Conservation (phyloP, 2,113 vertebrate genomes). For the Sceloporus tristichus region DNA sequence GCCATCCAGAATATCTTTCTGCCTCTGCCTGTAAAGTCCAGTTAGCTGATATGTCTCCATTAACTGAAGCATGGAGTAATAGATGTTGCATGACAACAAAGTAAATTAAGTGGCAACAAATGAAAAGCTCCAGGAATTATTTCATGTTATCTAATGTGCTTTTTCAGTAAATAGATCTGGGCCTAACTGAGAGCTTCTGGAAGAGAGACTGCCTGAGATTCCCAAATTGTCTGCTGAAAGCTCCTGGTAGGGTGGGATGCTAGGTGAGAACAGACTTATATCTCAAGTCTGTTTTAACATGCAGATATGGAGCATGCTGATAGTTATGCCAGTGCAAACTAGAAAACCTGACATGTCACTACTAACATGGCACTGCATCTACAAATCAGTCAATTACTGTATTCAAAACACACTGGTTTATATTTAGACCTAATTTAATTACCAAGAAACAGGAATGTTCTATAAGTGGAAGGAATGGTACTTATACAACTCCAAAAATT, state of each 20-base stretch:
- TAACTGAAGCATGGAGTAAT: not conserved
- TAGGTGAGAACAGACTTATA: not conserved
- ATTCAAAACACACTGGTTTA: constrained; percentile 10
- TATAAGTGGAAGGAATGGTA: not conserved
- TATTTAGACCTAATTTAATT: constrained; percentile 20
- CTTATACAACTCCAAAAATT: not conserved
- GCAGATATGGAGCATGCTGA: not conserved
- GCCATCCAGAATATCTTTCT: not conserved
- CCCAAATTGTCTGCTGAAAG: not conserved
- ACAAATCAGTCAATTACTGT: not conserved
- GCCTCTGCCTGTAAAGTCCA: not conserved
- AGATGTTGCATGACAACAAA: not conserved
- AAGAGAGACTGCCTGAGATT: not conserved
- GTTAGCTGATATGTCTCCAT: not conserved
- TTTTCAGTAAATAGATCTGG: not conserved
- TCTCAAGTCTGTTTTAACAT: not conserved
- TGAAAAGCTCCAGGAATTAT: not conserved
- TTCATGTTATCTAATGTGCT: not conserved
- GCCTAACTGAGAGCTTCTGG: not conserved
- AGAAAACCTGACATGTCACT: not conserved
- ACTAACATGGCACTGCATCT: not conserved
- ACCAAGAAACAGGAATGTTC: not conserved
- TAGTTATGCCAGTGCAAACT: not conserved
- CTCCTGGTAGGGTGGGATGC: not conserved
- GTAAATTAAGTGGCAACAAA: not conserved